Base-by-base conservation (phyloP, 2,888 invertebrate species). In the Camponotus fellah region DNA sequence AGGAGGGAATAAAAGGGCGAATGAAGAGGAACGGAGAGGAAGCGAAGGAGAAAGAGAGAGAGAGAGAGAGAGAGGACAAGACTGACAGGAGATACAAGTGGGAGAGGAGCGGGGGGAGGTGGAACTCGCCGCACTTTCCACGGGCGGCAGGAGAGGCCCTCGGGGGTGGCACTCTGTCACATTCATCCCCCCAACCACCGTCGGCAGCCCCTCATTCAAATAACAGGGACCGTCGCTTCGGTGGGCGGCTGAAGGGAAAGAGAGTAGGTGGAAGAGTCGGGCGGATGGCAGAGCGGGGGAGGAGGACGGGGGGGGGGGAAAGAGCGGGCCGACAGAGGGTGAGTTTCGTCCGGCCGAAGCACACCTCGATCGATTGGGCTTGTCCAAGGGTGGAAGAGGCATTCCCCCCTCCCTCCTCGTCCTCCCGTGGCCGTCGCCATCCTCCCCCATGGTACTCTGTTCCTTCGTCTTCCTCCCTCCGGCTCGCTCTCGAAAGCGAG, bases 291-390 rank as follows among this genome's bases (percentile, higher is more conserved):
- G 26, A 26, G 53, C 77, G 71, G 85, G 68, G 76, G 85, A 71
- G 76, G 84, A 85, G 89, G 90, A 88, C 91, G 92, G 88, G 91
- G 89, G 89, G 92, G 89, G 90, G 87, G 87, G 92, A 87, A n/a
- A n/a, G n/a, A 87, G 86, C 87, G 87, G 88, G 87, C 89, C 91
- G 93, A 92, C 91, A 90, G 91, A 92, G 93, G 93, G 94, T 93
- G 94, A 94, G 94, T 94, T 94, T 94, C 94, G 94, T 94, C 94
- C 94, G 94, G 94, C 92, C 92, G 92, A 94, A 94, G 94, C 94
- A 94, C 92, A 95, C 95, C 95, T 95, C 95, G 95, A 95, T 95
- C 95, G 95, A 95, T 95, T 95, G 95, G 95, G 95, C 94, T 95
- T 95, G 95, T 95, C 94, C 94, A 94, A 94, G 94, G 93, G 93